Base-by-base conservation (phyloP, 2,797 vertebrate species). In the Lithobates pipiens region DNA sequence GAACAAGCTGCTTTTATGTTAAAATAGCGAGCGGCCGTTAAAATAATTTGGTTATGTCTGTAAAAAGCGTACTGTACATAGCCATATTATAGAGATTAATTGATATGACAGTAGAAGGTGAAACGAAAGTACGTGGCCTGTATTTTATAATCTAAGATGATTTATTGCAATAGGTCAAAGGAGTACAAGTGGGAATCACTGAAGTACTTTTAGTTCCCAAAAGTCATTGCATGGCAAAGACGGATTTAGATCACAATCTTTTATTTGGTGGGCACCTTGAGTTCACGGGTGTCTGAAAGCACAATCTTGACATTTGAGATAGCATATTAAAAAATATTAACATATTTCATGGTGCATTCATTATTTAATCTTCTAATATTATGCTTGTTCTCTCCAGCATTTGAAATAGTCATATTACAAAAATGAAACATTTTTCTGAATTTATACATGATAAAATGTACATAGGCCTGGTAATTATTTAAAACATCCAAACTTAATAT, bases 201-300 rank as follows among this genome's bases (percentile, higher is more conserved):
- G 76, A 84, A 84, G 54, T 76, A 63, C 76, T 84, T 84, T 84
- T 84, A 84, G 50, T 78, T 84, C 76, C 83, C 83, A 84, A 84
- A 84, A 84, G 83, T 61, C 65, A 71, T 84, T 69, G 65, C 36
- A 63, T 16, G 25, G 65, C 68, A 84, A 73, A 72, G 75, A 84
- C 44, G 46, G 67, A 84, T 84, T 84, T 77, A 71, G 34, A 65
- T 46, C 74, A 84, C 70, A 67, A 36, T 77, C 67, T 61, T 42
- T 71, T 84, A 77, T 84, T 77, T 50, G 70, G 15, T 77, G 74
- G 65, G n/a, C 67, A 84, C 50, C 68, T 77, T 77, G 44, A 25
- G 46, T 61, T 77, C 67, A 77, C 23, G 77, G 15, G 57, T 84
- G 46, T 57, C 46, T 46, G 57, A 71, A 77, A 76, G n/a, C 25